phyloP scores from a whole-genome alignment of 2,797 vertebrate species.

The Micropoecilia bifurca region DNA sequence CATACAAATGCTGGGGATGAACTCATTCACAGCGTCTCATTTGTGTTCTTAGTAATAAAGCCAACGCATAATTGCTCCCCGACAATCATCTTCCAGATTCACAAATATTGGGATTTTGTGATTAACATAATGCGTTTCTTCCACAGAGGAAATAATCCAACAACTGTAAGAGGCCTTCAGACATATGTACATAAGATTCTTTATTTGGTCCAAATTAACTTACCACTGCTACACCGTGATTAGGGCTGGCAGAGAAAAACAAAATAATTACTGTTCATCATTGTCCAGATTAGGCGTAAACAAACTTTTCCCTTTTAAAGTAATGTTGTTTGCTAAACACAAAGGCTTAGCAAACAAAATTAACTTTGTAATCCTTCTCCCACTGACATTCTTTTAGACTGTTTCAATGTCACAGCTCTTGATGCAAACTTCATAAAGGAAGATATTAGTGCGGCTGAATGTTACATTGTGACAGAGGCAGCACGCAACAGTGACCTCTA shows the following conservation, averaged over 20 bases:
- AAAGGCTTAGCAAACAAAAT: slow-evolving; percentile 60
- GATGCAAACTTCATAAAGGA: slow-evolving; percentile 42
- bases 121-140: slow-evolving; percentile 96
- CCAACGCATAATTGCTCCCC: slow-evolving; percentile 91
- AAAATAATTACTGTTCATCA: slow-evolving; percentile 65
- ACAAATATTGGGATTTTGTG: slow-evolving; percentile 96
- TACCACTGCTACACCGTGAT: slow-evolving; percentile 67
- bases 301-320: slow-evolving; percentile 64
- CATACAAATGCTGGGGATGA: slow-evolving; percentile 97
- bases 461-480: slow-evolving; percentile 36
- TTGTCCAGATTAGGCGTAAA: slow-evolving; percentile 69
- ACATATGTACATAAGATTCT: slow-evolving; percentile 79
- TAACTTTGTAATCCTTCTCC: slow-evolving; percentile 66
- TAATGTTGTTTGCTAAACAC: slow-evolving; percentile 53
- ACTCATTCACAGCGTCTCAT: slow-evolving; percentile 95
- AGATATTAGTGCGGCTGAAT: slow-evolving; percentile 30
- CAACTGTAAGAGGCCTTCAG: slow-evolving; percentile 78
- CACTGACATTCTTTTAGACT: slow-evolving; percentile 43
- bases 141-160: slow-evolving; percentile 91
- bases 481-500: slow-evolving; percentile 86
- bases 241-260: slow-evolving; percentile 60
- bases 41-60: slow-evolving; percentile 97
- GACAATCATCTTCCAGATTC: slow-evolving; percentile 92
- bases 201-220: slow-evolving; percentile 77
- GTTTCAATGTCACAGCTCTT: slow-evolving; percentile 71